phyloP scores from a whole-genome alignment of 1,140 invertebrate genomes.

The Cotesia glomerata region DNA sequence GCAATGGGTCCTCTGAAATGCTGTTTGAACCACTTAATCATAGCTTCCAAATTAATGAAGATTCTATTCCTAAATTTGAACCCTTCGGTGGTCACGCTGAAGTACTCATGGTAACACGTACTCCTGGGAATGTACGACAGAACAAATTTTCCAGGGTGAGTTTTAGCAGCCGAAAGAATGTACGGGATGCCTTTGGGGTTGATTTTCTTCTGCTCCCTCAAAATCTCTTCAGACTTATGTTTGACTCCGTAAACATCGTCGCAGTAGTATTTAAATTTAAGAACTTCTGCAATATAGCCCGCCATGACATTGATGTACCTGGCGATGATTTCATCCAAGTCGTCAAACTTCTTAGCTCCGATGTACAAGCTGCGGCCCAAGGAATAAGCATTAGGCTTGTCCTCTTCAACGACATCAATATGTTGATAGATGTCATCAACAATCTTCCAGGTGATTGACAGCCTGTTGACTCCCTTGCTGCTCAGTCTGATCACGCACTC shows the following conservation, averaged over 20 bases:
- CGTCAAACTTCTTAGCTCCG: slow-evolving; percentile 91
- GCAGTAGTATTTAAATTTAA: slow-evolving; percentile 91
- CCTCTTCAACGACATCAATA: slow-evolving; percentile 93
- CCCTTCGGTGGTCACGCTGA: slow-evolving; percentile 91
- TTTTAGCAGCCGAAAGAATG: slow-evolving; percentile 82
- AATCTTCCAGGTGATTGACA: slow-evolving; percentile 99
- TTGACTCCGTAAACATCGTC: slow-evolving; percentile 72
- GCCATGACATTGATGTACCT: slow-evolving; percentile 97
- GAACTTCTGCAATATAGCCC: slow-evolving; percentile 84
- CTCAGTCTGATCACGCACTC: slow-evolving; percentile 96
- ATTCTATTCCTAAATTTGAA: slow-evolving; percentile 88
- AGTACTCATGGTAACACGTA: slow-evolving; percentile 87
- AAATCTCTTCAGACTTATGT: slow-evolving; percentile 85
- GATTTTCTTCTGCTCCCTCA: slow-evolving; percentile 85
- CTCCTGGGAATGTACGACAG: slow-evolving; percentile 90
- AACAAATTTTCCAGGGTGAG: slow-evolving; percentile 93
- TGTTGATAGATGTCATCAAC: slow-evolving; percentile 93
- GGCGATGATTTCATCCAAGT: slow-evolving; percentile 98
- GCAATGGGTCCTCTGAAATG: slow-evolving; percentile 92
- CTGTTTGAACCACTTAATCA: slow-evolving; percentile 98
- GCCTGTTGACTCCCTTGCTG: slow-evolving; percentile 93
- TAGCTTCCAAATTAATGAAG: slow-evolving; percentile 81
- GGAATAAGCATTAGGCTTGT: slow-evolving; percentile 96
- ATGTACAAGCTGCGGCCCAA: slow-evolving; percentile 88
- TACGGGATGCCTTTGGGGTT: slow-evolving; percentile 91